Evolutionary conservation across 2,888 invertebrate species (phyloP).

Genomic region (Holacanthella duospinosa): DNA sequence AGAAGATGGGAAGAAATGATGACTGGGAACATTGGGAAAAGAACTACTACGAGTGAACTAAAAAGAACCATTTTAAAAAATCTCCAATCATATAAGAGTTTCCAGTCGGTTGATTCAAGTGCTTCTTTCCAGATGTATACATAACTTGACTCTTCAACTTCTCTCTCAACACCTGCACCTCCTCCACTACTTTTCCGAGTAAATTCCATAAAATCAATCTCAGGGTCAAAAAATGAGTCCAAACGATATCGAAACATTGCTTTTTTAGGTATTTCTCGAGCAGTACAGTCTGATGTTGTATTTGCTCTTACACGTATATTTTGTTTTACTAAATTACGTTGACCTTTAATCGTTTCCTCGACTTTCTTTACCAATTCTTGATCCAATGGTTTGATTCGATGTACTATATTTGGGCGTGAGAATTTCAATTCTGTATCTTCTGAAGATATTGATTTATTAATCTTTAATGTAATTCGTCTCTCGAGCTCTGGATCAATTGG

Average conservation of each 20-base stretch:
- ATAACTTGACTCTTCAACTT: too few relatives aligned
- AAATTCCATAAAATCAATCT: background rate
- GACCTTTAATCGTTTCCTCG: background rate
- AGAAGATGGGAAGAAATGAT: conserved; percentile 22
- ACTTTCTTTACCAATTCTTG: background rate
- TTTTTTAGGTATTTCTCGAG: background rate
- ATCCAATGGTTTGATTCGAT: background rate
- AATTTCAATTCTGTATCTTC: background rate
- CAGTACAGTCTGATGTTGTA: background rate
- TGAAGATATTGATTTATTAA: background rate
- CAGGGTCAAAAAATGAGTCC: background rate
- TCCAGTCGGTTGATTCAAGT: background rate
- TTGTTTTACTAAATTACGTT: background rate
- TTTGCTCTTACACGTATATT: background rate
- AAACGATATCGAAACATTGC: background rate
- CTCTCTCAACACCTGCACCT: background rate
- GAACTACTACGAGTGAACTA: conserved; percentile 19
- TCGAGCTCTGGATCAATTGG: conserved; percentile 1
- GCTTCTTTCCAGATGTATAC: background rate
- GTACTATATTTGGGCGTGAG: background rate
- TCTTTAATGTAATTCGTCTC: background rate
- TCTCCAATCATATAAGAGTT: background rate
- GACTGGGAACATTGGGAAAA: conserved; percentile 26
- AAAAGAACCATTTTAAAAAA: conserved; percentile 27
- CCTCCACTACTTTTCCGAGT: background rate